Percentiles rank a stretch among this genome's conserved stretches.
These are phyloP conservation scores for Mesorhabditis spiculigera DNA, from an alignment of 2,888 invertebrate species.

Conservation along the genomic window DNA sequence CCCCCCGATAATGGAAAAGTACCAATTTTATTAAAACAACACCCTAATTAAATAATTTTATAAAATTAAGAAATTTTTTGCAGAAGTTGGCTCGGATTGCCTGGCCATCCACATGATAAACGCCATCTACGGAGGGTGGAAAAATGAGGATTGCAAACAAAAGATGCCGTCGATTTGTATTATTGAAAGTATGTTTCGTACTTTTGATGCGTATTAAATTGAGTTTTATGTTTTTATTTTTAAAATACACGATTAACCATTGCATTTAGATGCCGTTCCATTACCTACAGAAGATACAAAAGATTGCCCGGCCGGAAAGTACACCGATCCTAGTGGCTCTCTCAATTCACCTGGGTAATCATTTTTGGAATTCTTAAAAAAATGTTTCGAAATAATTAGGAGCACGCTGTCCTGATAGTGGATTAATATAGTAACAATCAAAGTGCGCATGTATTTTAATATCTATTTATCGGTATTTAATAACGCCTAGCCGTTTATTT, in stretches of 20 bases:
- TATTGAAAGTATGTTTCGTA: background rate
- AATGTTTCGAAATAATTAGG: too few relatives aligned
- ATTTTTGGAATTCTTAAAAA: too few relatives aligned
- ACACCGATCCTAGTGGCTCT: background rate
- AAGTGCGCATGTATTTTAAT: too few relatives aligned
- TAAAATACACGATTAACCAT: background rate
- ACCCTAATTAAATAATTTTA: too few relatives aligned
- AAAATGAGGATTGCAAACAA: background rate
- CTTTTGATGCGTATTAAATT: background rate
- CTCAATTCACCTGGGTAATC: background rate
- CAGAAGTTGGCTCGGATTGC: background rate
- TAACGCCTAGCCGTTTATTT: too few relatives aligned
- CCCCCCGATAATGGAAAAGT: too few relatives aligned
- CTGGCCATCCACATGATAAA: background rate
- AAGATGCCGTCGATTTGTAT: background rate
- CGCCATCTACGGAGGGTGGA: background rate
- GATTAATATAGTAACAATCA: too few relatives aligned
- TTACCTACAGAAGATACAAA: background rate
- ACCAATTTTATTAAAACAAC: too few relatives aligned
- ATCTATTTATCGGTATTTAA: too few relatives aligned
- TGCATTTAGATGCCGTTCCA: background rate
- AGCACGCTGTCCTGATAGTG: too few relatives aligned
- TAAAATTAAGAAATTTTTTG: too few relatives aligned
- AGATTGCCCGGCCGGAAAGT: background rate
- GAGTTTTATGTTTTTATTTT: too few relatives aligned